phyloP scores from a whole-genome alignment of 2,888 invertebrate genomes.

The Platycheirus rosarum region DNA sequence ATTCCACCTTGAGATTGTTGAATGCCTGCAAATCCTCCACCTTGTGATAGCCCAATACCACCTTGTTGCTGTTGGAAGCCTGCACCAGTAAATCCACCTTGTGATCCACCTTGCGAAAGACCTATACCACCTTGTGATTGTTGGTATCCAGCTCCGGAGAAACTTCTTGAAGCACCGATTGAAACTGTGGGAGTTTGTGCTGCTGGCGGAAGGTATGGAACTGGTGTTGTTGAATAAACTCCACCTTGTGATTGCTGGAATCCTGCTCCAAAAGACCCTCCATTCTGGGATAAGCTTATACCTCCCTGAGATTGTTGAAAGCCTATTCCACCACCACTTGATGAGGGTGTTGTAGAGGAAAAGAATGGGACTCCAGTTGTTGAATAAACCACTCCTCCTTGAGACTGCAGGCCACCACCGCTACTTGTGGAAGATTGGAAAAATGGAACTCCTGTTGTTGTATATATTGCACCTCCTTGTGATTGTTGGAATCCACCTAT shows the following conservation, averaged over 20 bases:
- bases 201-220: slow-evolving; percentile 46
- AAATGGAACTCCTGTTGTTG: slow-evolving; percentile 61
- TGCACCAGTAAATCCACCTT: slow-evolving; percentile 4
- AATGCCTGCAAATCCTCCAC: slow-evolving; percentile 32
- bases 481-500: slow-evolving; percentile 18
- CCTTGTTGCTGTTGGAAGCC: slow-evolving; percentile 34
- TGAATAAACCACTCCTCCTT: slow-evolving; percentile 15
- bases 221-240: slow-evolving; percentile 41
- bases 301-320: slow-evolving; percentile 37
- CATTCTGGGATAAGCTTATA: slow-evolving; percentile 9
- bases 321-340: slow-evolving; percentile 17
- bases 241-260: slow-evolving; percentile 67
- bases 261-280: slow-evolving; percentile 12
- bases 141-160: slow-evolving; percentile 6
- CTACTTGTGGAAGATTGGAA: background rate
- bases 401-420: slow-evolving; percentile 26
- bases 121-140: slow-evolving; percentile 47
- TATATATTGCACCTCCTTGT: slow-evolving; percentile 21
- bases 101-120: slow-evolving; percentile 20
- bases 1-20: slow-evolving; percentile 57
- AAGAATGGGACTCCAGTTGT: slow-evolving; percentile 14
- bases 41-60: slow-evolving; percentile 55
- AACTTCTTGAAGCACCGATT: slow-evolving; percentile 24
- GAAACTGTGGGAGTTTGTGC: slow-evolving; percentile 16
- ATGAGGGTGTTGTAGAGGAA: slow-evolving; percentile 9